Percentiles rank a stretch among this genome's conserved stretches.
Evolutionary conservation across 2,888 invertebrate species (phyloP).

Genomic region (Dicyrtomina minuta): DNA sequence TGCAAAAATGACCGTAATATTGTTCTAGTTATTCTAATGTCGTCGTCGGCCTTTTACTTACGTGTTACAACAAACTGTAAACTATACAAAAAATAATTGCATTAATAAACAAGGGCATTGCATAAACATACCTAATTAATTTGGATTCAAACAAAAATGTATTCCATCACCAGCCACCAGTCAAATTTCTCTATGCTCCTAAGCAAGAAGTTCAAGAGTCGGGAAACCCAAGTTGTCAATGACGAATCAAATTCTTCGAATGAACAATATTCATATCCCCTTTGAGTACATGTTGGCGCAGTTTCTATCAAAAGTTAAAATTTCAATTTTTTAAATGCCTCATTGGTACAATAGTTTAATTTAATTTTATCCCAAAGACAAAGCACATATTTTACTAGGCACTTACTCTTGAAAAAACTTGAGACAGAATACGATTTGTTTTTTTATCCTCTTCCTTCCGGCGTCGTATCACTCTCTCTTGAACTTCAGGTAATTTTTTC

Average conservation of each 20-base stretch:
- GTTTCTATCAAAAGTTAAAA: slow-evolving; percentile 40
- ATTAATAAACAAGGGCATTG: no score
- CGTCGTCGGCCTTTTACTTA: no score
- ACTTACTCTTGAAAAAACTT: slow-evolving; percentile 72
- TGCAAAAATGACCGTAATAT: no score
- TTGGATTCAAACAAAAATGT: no score
- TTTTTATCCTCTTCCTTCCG: slow-evolving; percentile 65
- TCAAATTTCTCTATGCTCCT: no score
- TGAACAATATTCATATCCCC: slow-evolving; percentile 41
- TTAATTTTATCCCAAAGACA: background rate
- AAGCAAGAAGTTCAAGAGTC: no score
- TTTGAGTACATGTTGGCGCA: slow-evolving; percentile 34
- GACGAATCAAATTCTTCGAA: slow-evolving; percentile 33
- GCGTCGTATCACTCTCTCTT: slow-evolving; percentile 64
- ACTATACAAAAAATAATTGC: no score
- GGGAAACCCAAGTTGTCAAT: no score
- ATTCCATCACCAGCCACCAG: no score
- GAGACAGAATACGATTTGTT: slow-evolving; percentile 73
- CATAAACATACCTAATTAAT: no score
- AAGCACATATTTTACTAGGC: background rate
- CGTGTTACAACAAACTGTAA: no score
- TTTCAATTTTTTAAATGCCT: background rate
- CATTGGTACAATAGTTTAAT: background rate
- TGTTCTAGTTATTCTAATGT: no score
- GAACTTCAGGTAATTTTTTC: slow-evolving; percentile 71